These are phyloP conservation scores for Odocoileus hemionus DNA, from an alignment of 2,113 vertebrate genomes.

Conservation along the genomic window DNA sequence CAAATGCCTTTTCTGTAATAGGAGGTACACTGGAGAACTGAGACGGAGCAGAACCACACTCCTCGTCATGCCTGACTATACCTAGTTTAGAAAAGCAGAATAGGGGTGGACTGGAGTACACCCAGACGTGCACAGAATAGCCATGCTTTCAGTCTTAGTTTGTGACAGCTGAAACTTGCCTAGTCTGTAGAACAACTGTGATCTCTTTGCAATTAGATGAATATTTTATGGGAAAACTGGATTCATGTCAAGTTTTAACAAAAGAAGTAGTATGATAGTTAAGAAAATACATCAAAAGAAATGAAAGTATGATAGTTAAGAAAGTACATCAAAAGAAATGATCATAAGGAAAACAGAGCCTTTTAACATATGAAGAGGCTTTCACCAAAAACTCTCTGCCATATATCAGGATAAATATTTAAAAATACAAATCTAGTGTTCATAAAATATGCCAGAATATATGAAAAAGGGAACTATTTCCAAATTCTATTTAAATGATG, in stretches of 20 bases:
- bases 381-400: neutral
- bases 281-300: neutral
- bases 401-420: neutral
- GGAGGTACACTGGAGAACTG: neutral
- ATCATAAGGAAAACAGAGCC: neutral
- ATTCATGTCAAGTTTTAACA: neutral
- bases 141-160: neutral
- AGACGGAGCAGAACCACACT: neutral
- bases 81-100: neutral
- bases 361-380: neutral
- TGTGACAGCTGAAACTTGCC: neutral
- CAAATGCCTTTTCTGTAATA: neutral
- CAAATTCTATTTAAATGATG: neutral
- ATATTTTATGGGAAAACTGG: neutral
- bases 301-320: neutral
- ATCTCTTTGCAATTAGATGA: neutral
- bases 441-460: neutral
- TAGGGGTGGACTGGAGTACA: no score
- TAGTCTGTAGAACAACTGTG: neutral
- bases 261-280: neutral
- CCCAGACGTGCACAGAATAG: neutral
- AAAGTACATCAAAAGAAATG: neutral
- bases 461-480: neutral
- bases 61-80: neutral
- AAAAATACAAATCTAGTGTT: neutral